These are phyloP conservation scores for Argya squamiceps DNA, from an alignment of 2,797 vertebrate genomes.

Conservation along the genomic window DNA sequence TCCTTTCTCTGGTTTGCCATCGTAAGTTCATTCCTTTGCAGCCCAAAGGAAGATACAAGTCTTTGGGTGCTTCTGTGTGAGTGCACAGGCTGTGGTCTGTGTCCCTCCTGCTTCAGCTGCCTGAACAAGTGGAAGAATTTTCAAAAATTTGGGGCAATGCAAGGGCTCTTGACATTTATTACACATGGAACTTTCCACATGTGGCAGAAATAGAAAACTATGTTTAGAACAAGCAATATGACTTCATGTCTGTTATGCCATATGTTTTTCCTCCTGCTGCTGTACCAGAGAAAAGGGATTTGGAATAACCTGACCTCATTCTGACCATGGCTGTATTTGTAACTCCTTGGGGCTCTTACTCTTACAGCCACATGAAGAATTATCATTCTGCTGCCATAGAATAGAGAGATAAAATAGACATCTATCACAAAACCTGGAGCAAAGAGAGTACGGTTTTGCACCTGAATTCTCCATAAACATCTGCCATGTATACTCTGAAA, in stretches of 20 bases:
- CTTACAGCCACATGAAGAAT: neutral
- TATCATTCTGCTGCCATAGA: neutral
- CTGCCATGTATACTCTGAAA: neutral
- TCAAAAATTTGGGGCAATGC: neutral
- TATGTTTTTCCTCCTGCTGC: constrained; percentile 58
- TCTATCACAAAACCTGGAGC: neutral
- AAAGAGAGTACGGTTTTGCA: neutral
- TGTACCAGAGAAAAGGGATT: neutral
- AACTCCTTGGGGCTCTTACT: constrained; percentile 26
- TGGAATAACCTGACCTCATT: constrained; percentile 47
- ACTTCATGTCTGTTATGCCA: constrained; percentile 56
- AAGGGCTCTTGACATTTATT: constrained; percentile 18
- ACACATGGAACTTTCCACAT: constrained; percentile 30
- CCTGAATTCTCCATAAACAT: neutral
- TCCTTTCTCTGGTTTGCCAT: neutral
- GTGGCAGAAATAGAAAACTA: constrained; percentile 38
- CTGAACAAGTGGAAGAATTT: neutral
- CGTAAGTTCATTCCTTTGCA: neutral
- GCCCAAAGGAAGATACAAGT: neutral
- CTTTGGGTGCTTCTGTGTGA: neutral
- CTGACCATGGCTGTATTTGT: neutral
- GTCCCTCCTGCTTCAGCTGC: neutral
- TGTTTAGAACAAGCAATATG: constrained; percentile 48
- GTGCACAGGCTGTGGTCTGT: neutral
- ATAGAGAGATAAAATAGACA: neutral